Base-by-base conservation (phyloP, 1,140 invertebrate species). In the Akabosia matsudoensis region DNA sequence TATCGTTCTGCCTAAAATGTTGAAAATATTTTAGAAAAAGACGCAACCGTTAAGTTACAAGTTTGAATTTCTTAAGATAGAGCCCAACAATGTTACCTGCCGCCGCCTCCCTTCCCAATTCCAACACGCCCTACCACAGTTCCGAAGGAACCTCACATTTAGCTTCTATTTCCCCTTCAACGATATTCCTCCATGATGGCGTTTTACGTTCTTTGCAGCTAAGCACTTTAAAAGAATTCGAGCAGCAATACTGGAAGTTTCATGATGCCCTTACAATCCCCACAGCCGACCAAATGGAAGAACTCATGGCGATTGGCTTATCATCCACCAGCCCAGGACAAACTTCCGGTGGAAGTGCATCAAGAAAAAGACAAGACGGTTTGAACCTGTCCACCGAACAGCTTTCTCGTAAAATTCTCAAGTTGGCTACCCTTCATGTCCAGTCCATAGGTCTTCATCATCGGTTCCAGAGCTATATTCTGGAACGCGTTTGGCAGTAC, bases 151-250 rank as follows among this genome's bases (percentile, higher is more conserved):
- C 3, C 13, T 4, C 7, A 24, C 28, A 67, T n/a, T 30, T 67
- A 10, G 3, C 24, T 1, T 67, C 61, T 7, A 28, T 67, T 22
- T 16, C 61, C 24, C 30, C 61, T 7, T 67, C 61, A 7, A 67
- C 61, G 4, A 67, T 67, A 30, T 67, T 67, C 22, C 61, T 67
- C 1, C 61, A 67, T n/a, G 61, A 67, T n/a, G 61, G 61, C 4
- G 61, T 67, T 22, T 30, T 67, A 14, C 61, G 61, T 22, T 67
- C 61, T n/a, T 7, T 67, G 4, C 7, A 67, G 10, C 30, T 67
- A 1, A 30, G 7, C 3, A 67, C 3, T 31, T 30, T 67, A 2
- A 67, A 67, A n/a, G 61, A 67, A 4, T 67, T 67, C n/a, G 61
- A 31, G 31, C 54, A 24, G 54, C 61, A 56, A 56, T 7, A 28